Conservation (phyloP, 2,888 invertebrate species). For the Agrotis clavis region DNA sequence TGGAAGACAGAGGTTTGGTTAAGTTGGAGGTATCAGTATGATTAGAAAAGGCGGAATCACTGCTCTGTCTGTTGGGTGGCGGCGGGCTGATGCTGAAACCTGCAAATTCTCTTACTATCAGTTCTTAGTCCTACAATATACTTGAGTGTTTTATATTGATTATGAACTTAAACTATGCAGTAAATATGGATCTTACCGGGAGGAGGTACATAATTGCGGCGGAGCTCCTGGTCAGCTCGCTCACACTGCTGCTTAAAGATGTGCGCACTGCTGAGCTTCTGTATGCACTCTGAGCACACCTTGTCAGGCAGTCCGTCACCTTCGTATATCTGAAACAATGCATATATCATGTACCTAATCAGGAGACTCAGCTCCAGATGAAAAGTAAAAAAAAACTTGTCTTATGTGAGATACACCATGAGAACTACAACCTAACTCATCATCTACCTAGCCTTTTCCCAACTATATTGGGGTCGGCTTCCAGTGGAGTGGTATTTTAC, state of each 20-base stretch:
- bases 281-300: conserved; percentile 88
- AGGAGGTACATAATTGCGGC: conserved; percentile 86
- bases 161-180: neutral
- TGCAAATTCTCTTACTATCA: conserved; percentile 64
- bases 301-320: conserved; percentile 89
- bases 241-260: conserved; percentile 90
- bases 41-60: conserved; percentile 88
- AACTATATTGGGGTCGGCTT: too few relatives aligned
- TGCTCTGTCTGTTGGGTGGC: conserved; percentile 85
- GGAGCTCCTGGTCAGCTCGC: conserved; percentile 86
- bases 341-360: neutral
- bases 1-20: conserved; percentile 77
- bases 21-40: conserved; percentile 83
- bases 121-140: neutral
- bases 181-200: conserved; percentile 73
- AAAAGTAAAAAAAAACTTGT: neutral
- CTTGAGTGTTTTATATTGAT: neutral
- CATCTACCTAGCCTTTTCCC: too few relatives aligned
- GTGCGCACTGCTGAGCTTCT: conserved; percentile 88
- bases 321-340: conserved; percentile 83
- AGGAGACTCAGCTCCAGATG: neutral
- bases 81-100: conserved; percentile 83
- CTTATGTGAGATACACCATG: too few relatives aligned
- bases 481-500: too few relatives aligned
- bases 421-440: too few relatives aligned